These are phyloP conservation scores for Porites evermanni DNA, from an alignment of 92 coral and sea anemone species.

Conservation along the genomic window DNA sequence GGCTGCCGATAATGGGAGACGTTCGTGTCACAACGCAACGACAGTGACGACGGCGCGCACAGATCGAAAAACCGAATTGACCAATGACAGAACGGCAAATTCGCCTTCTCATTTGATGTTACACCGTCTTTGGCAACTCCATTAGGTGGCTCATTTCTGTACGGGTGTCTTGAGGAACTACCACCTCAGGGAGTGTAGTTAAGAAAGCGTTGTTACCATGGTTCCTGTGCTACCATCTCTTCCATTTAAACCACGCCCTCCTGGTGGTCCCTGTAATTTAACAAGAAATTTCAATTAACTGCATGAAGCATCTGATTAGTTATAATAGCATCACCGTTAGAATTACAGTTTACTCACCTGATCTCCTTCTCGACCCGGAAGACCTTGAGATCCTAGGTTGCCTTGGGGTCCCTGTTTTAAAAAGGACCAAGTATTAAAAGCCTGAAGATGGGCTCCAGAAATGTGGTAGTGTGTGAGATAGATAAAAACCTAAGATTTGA, in stretches of 20 bases:
- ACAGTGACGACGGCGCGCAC: too few relatives aligned
- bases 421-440: not conserved
- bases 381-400: slow-evolving; percentile 49
- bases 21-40: too few relatives aligned
- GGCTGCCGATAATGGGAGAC: too few relatives aligned
- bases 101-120: too few relatives aligned
- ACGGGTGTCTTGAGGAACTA: too few relatives aligned
- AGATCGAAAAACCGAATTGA: too few relatives aligned
- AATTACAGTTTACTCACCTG: slow-evolving; percentile 23
- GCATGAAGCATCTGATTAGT: not conserved
- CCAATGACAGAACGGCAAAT: too few relatives aligned
- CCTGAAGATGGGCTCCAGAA: not conserved
- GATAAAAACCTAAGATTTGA: too few relatives aligned
- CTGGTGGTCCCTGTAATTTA: slow-evolving; percentile 27
- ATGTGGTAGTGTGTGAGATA: too few relatives aligned
- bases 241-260: slow-evolving; percentile 34
- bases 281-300: not conserved
- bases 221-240: slow-evolving; percentile 30
- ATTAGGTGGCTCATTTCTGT: too few relatives aligned
- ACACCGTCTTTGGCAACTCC: too few relatives aligned
- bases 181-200: not conserved
- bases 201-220: not conserved
- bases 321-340: too few relatives aligned
- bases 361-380: slow-evolving; percentile 64
- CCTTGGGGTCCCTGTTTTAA: slow-evolving; percentile 60